A percentile compares a stretch with the other conserved stretches of the same genome.
phyloP scores from a whole-genome alignment of 1,140 invertebrate genomes.

The Lasaia peninsularis region DNA sequence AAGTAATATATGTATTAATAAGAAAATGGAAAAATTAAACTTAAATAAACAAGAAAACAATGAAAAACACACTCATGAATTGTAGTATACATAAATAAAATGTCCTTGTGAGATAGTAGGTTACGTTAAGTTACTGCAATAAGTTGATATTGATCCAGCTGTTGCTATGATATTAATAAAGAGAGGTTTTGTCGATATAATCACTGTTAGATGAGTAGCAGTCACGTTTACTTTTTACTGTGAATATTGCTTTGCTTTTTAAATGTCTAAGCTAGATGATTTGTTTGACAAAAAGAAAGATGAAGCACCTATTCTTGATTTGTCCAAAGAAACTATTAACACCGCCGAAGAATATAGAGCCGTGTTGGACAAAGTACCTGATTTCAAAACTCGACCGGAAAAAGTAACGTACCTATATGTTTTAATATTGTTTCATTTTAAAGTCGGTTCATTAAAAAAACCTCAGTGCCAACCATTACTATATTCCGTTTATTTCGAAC shows the following conservation, averaged over 20 bases:
- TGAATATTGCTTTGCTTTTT: constrained; percentile 14
- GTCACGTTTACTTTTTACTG: constrained; percentile 12
- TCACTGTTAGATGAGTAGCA: constrained; percentile 15
- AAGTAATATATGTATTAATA: constrained; percentile 41
- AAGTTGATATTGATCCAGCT: constrained; percentile 14
- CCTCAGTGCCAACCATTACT: not conserved
- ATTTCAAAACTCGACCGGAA: constrained; percentile 92
- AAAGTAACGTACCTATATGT: constrained; percentile 77
- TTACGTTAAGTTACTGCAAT: not conserved
- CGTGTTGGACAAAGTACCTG: constrained; percentile 90
- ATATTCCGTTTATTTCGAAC: constrained; percentile 6
- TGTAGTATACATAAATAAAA: not conserved
- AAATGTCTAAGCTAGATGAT: constrained; percentile 87
- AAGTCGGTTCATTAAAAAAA: not conserved
- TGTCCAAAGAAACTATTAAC: constrained; percentile 87
- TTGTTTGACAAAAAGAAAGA: constrained; percentile 90
- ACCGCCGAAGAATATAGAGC: constrained; percentile 89
- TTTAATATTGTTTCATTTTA: constrained; percentile 11
- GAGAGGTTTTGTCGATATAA: constrained; percentile 22
- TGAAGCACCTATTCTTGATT: constrained; percentile 87
- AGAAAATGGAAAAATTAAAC: constrained; percentile 45
- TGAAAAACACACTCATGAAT: constrained; percentile 12
- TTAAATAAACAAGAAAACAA: constrained; percentile 50
- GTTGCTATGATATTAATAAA: constrained; percentile 19
- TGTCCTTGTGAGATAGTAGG: not conserved